Base-by-base conservation (phyloP, 1,140 invertebrate species). In the Calephelis virginiensis region DNA sequence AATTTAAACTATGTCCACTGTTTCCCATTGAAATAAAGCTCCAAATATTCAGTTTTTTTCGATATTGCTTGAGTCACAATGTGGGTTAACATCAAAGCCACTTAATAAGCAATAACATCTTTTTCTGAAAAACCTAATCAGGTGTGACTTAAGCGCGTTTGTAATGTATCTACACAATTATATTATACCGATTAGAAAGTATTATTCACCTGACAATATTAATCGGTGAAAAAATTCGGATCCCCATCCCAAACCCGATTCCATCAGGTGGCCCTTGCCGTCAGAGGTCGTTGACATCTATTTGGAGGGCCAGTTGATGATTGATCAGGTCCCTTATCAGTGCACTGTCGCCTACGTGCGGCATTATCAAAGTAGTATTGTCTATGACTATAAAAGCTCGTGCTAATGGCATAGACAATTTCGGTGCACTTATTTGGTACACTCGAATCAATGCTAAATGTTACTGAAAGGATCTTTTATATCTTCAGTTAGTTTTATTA, bases 241-340 rank as follows among this genome's bases (percentile, higher is more conserved):
- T 76, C 71, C 81, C 75, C 71, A 70, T 85, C 74, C 68, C 75
- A 83, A 87, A 87, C 78, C 85, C 75, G 84, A 82, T 86, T 72
- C 73, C 72, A 79, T 89, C 82, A 86, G 82, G 82, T 85, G 84
- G 81, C 76, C 80, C 70, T 72, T 63, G 71, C 64, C 67, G 70
- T 71, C 70, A 74, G 68, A 81, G 85, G 77, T 89, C 85, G 72
- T 80, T 79, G 86, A 82, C 85, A 76, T 78, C 83, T 77, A 82
- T 81, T 84, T 81, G 86, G 85, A 85, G 88, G 87, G 84, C 79
- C 75, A 75, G 77, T 70, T 70, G 80, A 87, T 90, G 88, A 90
- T 90, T 86, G 88, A 90, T 90, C 86, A 88, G 79, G 76, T 68
- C 77, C 75, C 80, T 86, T 88, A 89, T 89, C 86, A 86, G 69